Evolutionary conservation across 2,888 invertebrate species (phyloP).

Genomic region (Ichneumon xanthorius): DNA sequence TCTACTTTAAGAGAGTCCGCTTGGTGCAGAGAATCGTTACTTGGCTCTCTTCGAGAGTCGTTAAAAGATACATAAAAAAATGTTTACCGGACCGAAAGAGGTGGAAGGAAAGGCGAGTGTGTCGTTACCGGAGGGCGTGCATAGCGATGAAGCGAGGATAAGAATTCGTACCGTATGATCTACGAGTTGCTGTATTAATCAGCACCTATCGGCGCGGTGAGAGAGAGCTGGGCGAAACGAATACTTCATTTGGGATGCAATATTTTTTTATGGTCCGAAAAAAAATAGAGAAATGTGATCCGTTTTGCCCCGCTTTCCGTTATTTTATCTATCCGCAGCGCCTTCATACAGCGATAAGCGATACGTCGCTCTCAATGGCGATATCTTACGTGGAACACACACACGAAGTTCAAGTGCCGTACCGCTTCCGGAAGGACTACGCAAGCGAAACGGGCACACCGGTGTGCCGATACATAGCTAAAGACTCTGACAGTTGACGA

Average conservation of each 20-base stretch:
- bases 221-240: too few species aligned
- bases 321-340: background rate
- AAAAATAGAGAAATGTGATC: too few species aligned
- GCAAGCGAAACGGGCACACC: slow-evolving; percentile 11
- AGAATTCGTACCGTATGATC: slow-evolving; percentile 49
- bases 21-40: background rate
- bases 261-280: too few species aligned
- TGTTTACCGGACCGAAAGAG: slow-evolving; percentile 14
- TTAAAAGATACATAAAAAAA: slow-evolving; percentile 63
- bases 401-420: background rate
- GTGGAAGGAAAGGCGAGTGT: slow-evolving; percentile 46
- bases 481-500: background rate
- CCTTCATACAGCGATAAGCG: background rate
- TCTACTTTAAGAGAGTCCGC: background rate
- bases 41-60: slow-evolving; percentile 47
- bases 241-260: background rate
- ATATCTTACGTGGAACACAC: background rate
- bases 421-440: slow-evolving; percentile 24
- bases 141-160: slow-evolving; percentile 63
- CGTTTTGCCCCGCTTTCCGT: too few species aligned
- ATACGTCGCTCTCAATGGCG: background rate
- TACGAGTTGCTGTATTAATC: slow-evolving; percentile 38
- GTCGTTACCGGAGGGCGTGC: slow-evolving; percentile 55
- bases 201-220: background rate
- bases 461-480: slow-evolving; percentile 3